phyloP scores from a whole-genome alignment of 2,888 invertebrate genomes.

The Zaprionus obscuricornis region DNA sequence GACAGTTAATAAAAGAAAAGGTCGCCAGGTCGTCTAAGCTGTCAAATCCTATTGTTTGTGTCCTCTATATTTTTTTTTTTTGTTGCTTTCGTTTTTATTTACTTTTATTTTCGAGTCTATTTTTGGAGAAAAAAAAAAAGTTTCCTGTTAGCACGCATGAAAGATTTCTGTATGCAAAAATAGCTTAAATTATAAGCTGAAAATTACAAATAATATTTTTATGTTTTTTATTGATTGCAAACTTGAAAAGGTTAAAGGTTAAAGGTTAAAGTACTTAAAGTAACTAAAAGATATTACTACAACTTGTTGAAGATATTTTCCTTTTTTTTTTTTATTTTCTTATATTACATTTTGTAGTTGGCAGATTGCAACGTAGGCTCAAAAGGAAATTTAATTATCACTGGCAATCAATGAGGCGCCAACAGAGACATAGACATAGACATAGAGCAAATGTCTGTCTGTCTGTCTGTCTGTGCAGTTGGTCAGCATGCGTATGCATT shows the following conservation, averaged over 20 bases:
- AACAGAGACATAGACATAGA: background rate
- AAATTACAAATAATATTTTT: too few species aligned
- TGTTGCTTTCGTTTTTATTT: background rate
- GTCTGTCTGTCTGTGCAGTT: background rate
- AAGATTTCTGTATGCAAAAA: too few species aligned
- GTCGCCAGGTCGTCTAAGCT: constrained; percentile 38
- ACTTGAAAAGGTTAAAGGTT: too few species aligned
- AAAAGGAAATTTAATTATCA: constrained; percentile 57
- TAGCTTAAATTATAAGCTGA: too few species aligned
- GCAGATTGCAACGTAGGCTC: too few species aligned
- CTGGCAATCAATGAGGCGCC: constrained; percentile 17
- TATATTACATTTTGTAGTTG: constrained; percentile 36
- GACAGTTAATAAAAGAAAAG: constrained; percentile 41
- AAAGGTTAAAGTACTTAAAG: too few species aligned
- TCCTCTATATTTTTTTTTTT: background rate
- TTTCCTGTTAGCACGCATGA: too few species aligned
- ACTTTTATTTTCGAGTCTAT: too few species aligned
- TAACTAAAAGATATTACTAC: too few species aligned
- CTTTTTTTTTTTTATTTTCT: constrained; percentile 32
- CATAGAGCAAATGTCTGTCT: constrained; percentile 24
- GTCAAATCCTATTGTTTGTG: constrained; percentile 31
- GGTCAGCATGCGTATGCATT: constrained; percentile 9
- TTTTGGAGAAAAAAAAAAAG: too few species aligned
- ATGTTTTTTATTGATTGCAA: too few species aligned
- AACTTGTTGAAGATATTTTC: too few species aligned